Evolutionary conservation across 2,113 vertebrate species (phyloP), one percentile per base, ranked within the genome.

Genomic region (Mungos mungo): DNA sequence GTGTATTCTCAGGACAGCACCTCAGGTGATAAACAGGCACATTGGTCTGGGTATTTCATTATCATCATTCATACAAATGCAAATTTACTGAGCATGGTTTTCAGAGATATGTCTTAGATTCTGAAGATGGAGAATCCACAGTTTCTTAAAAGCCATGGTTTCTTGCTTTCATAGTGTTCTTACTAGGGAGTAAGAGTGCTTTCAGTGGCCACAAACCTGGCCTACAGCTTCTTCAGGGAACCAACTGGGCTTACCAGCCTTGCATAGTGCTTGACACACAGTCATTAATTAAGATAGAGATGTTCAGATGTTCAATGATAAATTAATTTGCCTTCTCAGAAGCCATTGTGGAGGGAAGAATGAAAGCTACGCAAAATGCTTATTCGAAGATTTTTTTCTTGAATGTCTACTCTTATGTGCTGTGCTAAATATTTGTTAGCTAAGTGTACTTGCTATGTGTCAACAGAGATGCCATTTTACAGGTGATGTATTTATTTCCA

Each of bases 261-360:
- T 84, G 60, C 6, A 1, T 33, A 23, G 77, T 80, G 35, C 90
- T 90, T 88, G 35, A 85, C 76, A 41, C 4, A 31, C 16, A 93
- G n/a, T 90, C 21, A 11, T 97, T 96, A 93, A 93, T 98, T 96
- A 95, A 77, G 72, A 35, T 83, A 82, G 68, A 47, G 35, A 68
- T 82, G 35, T 77, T 96, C 35, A 41, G 35, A 68, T 82, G 35
- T 77, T 96, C 35, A 41, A 13, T 81, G 80, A 92, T 82, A 79
- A 92, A 82, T 97, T 81, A 95, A 82, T 93, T 89, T 65, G 86
- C 29, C 83, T 96, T 41, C 72, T 97, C 87, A 52, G 76, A 96
- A 96, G 77, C 65, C 38, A n/a, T 54, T 76, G 52, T 77, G 18
- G 31, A 47, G 19, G 63, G n/a, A 88, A 90, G 35, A 68, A 66